These are phyloP conservation scores for Oreocharis arfaki DNA, from an alignment of 2,113 vertebrate genomes.

Conservation along the genomic window DNA sequence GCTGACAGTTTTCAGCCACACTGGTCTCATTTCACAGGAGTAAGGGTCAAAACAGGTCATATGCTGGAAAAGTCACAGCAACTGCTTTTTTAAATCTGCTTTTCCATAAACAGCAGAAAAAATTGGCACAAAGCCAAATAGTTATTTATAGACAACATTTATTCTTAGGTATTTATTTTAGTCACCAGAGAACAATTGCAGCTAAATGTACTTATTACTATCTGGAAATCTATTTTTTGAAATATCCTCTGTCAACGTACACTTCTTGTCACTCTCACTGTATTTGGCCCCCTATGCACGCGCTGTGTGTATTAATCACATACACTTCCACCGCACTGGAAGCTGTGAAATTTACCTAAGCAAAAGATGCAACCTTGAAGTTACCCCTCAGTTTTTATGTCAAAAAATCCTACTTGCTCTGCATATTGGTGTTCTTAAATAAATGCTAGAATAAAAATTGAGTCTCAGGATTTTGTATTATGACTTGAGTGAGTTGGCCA, in stretches of 20 bases:
- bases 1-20: background rate
- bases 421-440: background rate
- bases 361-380: background rate
- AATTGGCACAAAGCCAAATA: background rate
- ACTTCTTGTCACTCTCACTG: background rate
- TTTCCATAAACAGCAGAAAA: conserved; percentile 57
- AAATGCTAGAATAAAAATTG: background rate
- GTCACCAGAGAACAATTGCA: conserved; percentile 38
- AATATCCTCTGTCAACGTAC: background rate
- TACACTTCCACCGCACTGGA: background rate
- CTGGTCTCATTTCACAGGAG: background rate
- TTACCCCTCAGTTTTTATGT: background rate
- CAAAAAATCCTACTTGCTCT: background rate
- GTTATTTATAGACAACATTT: conserved; percentile 52
- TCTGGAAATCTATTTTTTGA: conserved; percentile 17
- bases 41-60: conserved; percentile 1
- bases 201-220: conserved; percentile 25
- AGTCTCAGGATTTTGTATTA: background rate
- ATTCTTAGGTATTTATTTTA: conserved; percentile 59
- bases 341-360: background rate
- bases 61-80: conserved; percentile 24
- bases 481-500: fast-evolving
- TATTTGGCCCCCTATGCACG: background rate
- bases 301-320: background rate
- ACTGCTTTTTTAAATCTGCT: background rate